Evolutionary conservation across 2,888 invertebrate genomes (phyloP), one percentile per base, ranked within the genome.

Genomic region (Aethes cnicana): DNA sequence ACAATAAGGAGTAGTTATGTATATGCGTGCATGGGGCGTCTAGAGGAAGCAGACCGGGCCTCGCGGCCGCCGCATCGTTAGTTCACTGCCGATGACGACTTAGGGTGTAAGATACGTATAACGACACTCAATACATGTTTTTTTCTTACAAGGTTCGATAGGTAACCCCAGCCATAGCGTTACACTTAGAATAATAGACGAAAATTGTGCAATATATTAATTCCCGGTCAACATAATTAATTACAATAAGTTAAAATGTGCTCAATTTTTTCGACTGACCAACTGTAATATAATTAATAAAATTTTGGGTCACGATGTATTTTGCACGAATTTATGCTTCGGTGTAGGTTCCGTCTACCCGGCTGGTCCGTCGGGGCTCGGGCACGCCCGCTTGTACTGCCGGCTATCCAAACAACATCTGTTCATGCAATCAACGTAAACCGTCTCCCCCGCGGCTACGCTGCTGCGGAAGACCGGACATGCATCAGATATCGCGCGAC

Each of bases 201-300:
- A 80, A 71, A 69, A 77, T 76, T 77, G 86, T 87, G 87, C 87
- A 87, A 86, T 85, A 85, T 77, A 74, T 75, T 74, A 77, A 77
- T 74, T 74, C 74, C 76, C 11, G 44, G 46, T 52, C 32, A 72
- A 69, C 67, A 73, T 70, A 75, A 74, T n/a, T n/a, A n/a, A n/a
- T 78, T 73, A 73, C 68, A 60, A 58, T 66, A 66, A 63, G 64
- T 72, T 68, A 63, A 72, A 71, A 74, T 74, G 74, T 84, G 87
- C 88, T 89, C 87, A 88, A 87, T 81, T 77, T 81, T 85, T 86
- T 85, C 82, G 86, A 87, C 87, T 86, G 88, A 88, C 86, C 86
- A 86, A 86, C 80, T 86, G 73, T 83, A 81, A 80, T 72, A 69
- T 70, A 72, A 74, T 71, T 70, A 72, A 64, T 79, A 77, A 73